Evolutionary conservation across 2,113 vertebrate species (phyloP), one percentile per base, ranked within the genome.

Genomic region (Oenanthe melanoleuca): DNA sequence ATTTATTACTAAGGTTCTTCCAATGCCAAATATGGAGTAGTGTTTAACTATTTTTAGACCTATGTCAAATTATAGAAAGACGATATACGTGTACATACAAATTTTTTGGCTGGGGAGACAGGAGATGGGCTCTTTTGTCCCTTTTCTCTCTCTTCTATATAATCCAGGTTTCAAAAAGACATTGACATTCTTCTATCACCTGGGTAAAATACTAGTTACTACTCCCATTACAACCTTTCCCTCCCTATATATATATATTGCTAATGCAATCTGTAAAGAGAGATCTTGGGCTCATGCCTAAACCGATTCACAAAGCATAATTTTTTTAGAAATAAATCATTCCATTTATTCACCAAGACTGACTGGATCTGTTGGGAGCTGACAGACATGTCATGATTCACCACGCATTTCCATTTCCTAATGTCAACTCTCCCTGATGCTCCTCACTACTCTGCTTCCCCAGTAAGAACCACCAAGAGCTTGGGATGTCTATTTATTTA

Each of bases 311-410:
- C 66, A 64, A 86, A 92, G 69, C 42, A 9, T 16, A 25, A 1
- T 77, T 80, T 91, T 88, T 80, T 86, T 67, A 89, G 60, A 82
- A 95, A n/a, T 52, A 95, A 84, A 49, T 85, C 2, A 80, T 73
- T 50, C 91, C 80, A 67, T 91, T 96, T 95, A 92, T 89, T 92
- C 65, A 87, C 66, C 45, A 85, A 23, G 5, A 87, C 52, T 64
- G 93, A 93, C 45, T 92, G 72, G 91, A 96, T 73, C 92, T 77
- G 75, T 17, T 93, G 85, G 74, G 59, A 96, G 89, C 52, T 93
- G 87, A 97, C 89, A 92, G 92, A 95, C 89, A 67, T 64, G 85
- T 80, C 89, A 96, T 47, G 94, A 96, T 93, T 97, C 94, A 96
- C 65, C 88, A 96, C 9, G 0, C 87, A 95, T 88, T 96, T 93